phyloP scores from a whole-genome alignment of 2,113 vertebrate species.

The Ammodytes dubius region DNA sequence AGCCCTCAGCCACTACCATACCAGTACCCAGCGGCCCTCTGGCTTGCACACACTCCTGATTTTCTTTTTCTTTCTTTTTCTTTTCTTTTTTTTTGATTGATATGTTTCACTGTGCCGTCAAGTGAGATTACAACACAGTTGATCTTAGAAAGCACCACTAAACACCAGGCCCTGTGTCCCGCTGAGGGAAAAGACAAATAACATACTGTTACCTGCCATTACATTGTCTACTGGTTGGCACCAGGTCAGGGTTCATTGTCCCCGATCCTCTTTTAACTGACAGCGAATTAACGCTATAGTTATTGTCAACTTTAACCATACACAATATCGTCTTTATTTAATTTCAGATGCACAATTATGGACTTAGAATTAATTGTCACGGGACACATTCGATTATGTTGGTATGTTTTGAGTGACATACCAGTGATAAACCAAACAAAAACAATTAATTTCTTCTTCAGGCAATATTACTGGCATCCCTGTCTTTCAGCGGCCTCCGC shows the following conservation, averaged over 20 bases:
- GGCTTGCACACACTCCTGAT: constrained; percentile 57
- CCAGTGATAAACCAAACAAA: constrained; percentile 21
- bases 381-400: not conserved
- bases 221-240: constrained; percentile 39
- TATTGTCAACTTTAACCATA: not conserved
- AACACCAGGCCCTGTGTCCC: constrained; percentile 73
- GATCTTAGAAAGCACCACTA: constrained; percentile 76
- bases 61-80: constrained; percentile 36
- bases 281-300: constrained; percentile 19
- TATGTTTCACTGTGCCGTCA: constrained; percentile 82
- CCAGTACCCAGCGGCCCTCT: constrained; percentile 21
- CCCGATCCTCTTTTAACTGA: constrained; percentile 47
- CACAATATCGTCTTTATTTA: constrained; percentile 8
- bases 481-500: constrained; percentile 77
- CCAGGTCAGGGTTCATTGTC: constrained; percentile 49
- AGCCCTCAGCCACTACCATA: constrained; percentile 31
- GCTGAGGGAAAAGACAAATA: constrained; percentile 80
- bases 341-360: not conserved
- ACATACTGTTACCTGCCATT: constrained; percentile 79
- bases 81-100: too few relatives aligned
- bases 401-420: constrained; percentile 1
- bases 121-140: constrained; percentile 74
- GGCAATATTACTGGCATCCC: constrained; percentile 10
- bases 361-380: not conserved
- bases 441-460: constrained; percentile 23